These are phyloP conservation scores for Podabrus alpinus DNA, from an alignment of 2,888 invertebrate species.

Conservation along the genomic window DNA sequence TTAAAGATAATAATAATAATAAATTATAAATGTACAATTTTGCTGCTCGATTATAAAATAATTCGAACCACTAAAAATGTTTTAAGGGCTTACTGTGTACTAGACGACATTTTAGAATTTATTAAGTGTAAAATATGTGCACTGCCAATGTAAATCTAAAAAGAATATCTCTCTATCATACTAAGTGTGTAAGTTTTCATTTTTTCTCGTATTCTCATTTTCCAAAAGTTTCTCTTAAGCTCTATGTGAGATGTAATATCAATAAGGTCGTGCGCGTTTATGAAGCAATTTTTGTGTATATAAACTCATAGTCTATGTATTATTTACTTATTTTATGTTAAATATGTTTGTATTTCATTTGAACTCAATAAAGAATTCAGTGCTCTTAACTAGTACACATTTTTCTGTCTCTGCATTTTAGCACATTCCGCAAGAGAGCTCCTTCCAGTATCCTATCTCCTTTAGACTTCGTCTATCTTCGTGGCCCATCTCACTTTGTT, in stretches of 20 bases:
- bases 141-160: conserved; percentile 46
- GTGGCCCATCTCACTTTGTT: too few species aligned
- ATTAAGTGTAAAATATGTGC: conserved; percentile 44
- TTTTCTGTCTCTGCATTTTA: too few species aligned
- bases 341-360: conserved; percentile 17
- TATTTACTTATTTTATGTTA: conserved; percentile 12
- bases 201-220: conserved; percentile 19
- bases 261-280: conserved; percentile 16
- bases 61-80: conserved; percentile 29
- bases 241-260: conserved; percentile 12
- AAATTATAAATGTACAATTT: conserved; percentile 25
- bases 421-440: too few species aligned
- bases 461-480: too few species aligned
- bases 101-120: conserved; percentile 34
- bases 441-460: too few species aligned
- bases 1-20: conserved; percentile 15
- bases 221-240: conserved; percentile 12
- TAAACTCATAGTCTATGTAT: conserved; percentile 9
- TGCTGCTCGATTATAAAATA: conserved; percentile 21
- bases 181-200: conserved; percentile 2
- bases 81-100: conserved; percentile 34
- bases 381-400: conserved; percentile 48
- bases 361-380: conserved; percentile 49
- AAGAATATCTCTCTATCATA: conserved; percentile 26
- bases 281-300: conserved; percentile 22